Evolutionary conservation across 37 sponge, comb jelly and placozoan genomes (phyloP).

Genomic region (Aphrocallistes beatrix): DNA sequence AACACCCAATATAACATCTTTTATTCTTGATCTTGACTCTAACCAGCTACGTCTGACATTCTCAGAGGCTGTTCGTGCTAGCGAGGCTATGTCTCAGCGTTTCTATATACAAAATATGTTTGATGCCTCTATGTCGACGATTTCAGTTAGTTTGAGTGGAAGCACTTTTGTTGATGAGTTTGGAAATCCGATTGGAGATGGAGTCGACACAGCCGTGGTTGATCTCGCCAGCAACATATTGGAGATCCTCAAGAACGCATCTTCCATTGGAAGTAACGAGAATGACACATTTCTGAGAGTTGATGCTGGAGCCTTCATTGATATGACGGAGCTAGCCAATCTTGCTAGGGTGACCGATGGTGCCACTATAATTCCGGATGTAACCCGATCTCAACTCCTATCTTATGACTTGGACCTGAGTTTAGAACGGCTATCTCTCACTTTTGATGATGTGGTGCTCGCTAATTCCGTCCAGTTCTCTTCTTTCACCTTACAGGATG

Average conservation of each 20-base stretch:
- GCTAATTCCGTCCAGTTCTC: constrained; percentile 30
- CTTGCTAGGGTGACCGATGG: neutral
- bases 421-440: neutral
- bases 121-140: neutral
- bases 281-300: constrained; percentile 51
- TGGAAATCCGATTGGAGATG: constrained; percentile 13
- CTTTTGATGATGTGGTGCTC: constrained; percentile 11
- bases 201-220: neutral
- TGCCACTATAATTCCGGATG: constrained; percentile 30
- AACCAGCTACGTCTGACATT: constrained; percentile 55
- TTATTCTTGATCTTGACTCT: constrained; percentile 47
- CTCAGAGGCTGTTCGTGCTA: constrained; percentile 56
- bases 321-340: constrained; percentile 29
- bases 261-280: constrained; percentile 31
- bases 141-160: neutral
- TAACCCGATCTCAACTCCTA: constrained; percentile 38
- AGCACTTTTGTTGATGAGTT: neutral
- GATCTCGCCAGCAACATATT: neutral
- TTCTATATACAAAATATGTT: constrained; percentile 24
- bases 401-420: constrained; percentile 42
- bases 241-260: neutral
- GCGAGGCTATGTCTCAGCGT: constrained; percentile 30
- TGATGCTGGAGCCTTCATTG: constrained; percentile 34
- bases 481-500: constrained; percentile 51
- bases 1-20: constrained; percentile 37